These are phyloP conservation scores for Lepus americanus DNA, from an alignment of 2,113 vertebrate species.

Conservation along the genomic window DNA sequence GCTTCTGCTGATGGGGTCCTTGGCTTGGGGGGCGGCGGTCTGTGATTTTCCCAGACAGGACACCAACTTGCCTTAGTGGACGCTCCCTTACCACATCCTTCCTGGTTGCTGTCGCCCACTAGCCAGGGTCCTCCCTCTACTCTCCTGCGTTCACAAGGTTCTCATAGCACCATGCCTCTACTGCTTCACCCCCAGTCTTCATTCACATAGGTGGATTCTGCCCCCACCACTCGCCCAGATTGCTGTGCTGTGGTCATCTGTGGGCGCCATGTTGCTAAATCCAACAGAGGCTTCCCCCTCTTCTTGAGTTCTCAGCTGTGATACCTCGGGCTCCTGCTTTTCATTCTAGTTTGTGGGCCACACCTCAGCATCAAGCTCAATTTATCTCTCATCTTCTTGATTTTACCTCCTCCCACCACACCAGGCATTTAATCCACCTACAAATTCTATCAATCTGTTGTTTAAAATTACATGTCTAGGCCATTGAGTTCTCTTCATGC, in stretches of 20 bases:
- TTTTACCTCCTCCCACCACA: not conserved
- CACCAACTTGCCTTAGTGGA: not conserved
- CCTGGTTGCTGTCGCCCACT: not conserved
- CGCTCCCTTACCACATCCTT: not conserved
- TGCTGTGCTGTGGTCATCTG: not conserved
- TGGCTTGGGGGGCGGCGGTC: not conserved
- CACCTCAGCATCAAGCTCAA: not conserved
- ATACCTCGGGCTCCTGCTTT: not conserved
- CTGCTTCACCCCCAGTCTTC: not conserved
- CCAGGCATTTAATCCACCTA: not conserved
- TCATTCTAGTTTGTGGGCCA: not conserved
- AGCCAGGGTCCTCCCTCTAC: not conserved
- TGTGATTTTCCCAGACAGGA: not conserved
- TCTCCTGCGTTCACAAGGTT: not conserved
- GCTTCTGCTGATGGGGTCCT: not conserved
- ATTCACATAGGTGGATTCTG: not conserved
- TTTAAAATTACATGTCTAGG: not conserved
- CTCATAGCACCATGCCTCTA: not conserved
- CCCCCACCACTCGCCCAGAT: not conserved
- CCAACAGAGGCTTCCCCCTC: not conserved
- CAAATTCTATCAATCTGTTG: not conserved
- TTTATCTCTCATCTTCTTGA: not conserved
- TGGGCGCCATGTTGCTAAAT: not conserved
- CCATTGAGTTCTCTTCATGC: not conserved
- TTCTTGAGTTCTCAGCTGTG: not conserved